phyloP scores from a whole-genome alignment of 2,113 vertebrate species.

The Leiothrix lutea region DNA sequence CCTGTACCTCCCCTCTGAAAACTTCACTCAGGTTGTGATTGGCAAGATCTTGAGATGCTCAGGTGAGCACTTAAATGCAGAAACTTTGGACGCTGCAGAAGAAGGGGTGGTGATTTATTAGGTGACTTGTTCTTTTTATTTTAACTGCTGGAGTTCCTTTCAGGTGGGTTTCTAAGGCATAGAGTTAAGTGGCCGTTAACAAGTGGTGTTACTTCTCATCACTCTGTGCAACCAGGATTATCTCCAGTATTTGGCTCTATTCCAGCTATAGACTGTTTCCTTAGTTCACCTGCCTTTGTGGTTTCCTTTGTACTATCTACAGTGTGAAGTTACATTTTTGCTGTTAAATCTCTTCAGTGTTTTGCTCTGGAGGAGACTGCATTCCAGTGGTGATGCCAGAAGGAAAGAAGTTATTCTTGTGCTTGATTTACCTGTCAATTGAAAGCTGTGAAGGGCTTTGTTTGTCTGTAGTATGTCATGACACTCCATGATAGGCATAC shows the following conservation, averaged over 20 bases:
- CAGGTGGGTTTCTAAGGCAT: neutral
- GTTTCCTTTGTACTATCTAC: neutral
- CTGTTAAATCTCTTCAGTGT: neutral
- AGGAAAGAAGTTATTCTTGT: neutral
- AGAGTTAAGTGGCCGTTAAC: neutral
- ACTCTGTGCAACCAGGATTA: neutral
- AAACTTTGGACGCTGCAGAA: neutral
- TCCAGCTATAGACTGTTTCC: neutral
- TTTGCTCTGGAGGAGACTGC: neutral
- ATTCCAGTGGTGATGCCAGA: neutral
- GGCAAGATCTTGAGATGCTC: neutral
- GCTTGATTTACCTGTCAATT: neutral
- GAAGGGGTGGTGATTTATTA: neutral
- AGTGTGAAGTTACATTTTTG: neutral
- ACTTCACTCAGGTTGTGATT: neutral
- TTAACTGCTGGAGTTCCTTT: neutral
- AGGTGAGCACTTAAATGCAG: neutral
- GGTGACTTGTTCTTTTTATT: neutral
- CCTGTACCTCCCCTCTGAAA: neutral
- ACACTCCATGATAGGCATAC: neutral
- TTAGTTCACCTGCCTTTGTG: neutral
- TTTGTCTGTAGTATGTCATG: neutral
- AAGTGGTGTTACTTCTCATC: neutral
- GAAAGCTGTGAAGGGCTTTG: neutral
- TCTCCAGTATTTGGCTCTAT: neutral